Base-by-base conservation (phyloP, 2,888 invertebrate species). In the Chelonus formosanus region DNA sequence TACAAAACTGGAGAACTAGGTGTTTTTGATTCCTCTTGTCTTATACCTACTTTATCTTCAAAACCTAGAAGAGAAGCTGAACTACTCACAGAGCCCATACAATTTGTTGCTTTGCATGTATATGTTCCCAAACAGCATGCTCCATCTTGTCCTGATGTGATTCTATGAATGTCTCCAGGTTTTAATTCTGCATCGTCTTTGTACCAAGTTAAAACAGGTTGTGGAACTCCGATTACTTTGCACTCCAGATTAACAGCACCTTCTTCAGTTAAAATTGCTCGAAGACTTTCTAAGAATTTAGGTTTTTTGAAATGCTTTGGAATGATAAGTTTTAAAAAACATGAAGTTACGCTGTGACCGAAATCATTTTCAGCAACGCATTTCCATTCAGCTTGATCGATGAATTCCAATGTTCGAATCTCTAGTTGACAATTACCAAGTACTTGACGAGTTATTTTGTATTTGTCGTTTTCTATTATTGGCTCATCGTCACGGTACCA, bases 201-300 rank as follows among this genome's bases (percentile, higher is more conserved):
- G 81, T 93, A 96, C 96, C 96, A 96, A 78, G 94, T 95, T 0
- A 96, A 85, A n/a, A 91, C 86, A 0, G 95, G 95, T 78, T 95
- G 95, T 0, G 95, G 95, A 3, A 95, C 94, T 4, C 95, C 95
- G 67, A 95, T 95, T 0, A 95, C 95, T 86, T 96, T 96, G 82
- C 96, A 96, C 83, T 96, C 96, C 67, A 96, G 87, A 84, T 95
- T 95, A 0, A 96, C 96, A 6, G 95, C 94, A 0, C 95, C 93
- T 84, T 94, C 94, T 70, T 95, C 93, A 0, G 94, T 94, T 20
- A 96, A 86, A 48, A 95, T 91, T 0, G 95, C 96, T 73, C 93
- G 88, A 3, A 96, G 86, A 72, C 92, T 92, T 83, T 96, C 95
- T 60, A 96, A 85, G 82, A 96, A 96, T 70, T 92, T 89, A 0